Conservation (phyloP, 2,888 invertebrate species). For the Sepiola atlantica region DNA sequence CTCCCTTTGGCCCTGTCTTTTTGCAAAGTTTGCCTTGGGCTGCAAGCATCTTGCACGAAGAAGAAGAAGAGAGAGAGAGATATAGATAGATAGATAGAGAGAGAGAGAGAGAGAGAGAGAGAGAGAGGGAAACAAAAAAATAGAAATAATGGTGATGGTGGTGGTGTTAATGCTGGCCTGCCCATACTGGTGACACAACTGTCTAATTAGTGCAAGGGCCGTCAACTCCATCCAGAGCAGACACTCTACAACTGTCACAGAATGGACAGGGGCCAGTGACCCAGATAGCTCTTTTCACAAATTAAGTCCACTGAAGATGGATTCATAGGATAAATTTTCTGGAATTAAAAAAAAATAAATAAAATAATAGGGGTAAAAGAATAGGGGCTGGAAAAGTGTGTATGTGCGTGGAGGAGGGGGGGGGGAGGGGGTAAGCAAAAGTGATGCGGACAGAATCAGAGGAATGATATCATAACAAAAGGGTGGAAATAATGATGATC, state of each 20-base stretch:
- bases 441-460: neutral
- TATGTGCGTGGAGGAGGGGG: neutral
- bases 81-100: too few species aligned
- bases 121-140: neutral
- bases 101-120: neutral
- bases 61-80: neutral
- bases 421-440: neutral
- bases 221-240: neutral
- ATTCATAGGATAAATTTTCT: constrained; percentile 32
- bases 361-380: constrained; percentile 1
- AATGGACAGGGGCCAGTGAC: constrained; percentile 10
- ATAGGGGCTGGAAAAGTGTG: neutral
- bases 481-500: neutral
- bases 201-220: neutral
- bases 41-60: constrained; percentile 15
- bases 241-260: constrained; percentile 18
- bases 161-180: neutral
- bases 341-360: neutral
- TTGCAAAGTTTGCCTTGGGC: constrained; percentile 1
- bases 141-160: neutral
- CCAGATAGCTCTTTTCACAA: constrained; percentile 32
- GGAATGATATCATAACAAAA: neutral
- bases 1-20: neutral
- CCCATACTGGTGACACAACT: constrained; percentile 22
- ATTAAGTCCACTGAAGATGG: constrained; percentile 32